These are phyloP conservation scores for Phycodurus eques DNA, from an alignment of 2,113 vertebrate species.

Conservation along the genomic window DNA sequence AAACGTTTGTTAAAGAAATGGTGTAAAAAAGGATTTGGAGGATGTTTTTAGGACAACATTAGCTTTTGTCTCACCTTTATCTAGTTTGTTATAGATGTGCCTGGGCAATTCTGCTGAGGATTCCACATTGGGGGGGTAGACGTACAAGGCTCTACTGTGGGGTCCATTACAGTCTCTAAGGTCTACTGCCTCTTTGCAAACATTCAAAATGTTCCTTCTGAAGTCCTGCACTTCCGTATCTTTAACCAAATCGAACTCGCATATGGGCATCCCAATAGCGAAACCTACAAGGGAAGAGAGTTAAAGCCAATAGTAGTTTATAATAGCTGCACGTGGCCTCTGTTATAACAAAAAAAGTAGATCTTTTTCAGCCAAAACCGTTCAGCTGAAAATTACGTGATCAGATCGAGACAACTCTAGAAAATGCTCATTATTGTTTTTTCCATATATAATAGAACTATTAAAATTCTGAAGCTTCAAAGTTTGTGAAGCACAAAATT, in stretches of 20 bases:
- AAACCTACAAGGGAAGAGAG: slow-evolving; percentile 78
- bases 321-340: too few relatives aligned
- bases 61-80: slow-evolving; percentile 82
- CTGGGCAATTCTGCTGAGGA: slow-evolving; percentile 91
- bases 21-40: not conserved
- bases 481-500: too few relatives aligned
- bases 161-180: slow-evolving; percentile 88
- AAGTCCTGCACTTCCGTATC: slow-evolving; percentile 98
- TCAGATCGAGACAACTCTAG: too few relatives aligned
- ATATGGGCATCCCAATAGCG: slow-evolving; percentile 98
- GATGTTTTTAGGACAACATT: not conserved
- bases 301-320: not conserved
- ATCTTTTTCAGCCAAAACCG: too few relatives aligned
- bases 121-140: slow-evolving; percentile 97
- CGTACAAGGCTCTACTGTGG: slow-evolving; percentile 91
- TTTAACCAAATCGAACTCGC: slow-evolving; percentile 98
- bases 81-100: slow-evolving; percentile 95
- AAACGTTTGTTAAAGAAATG: not conserved
- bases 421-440: too few relatives aligned
- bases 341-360: too few relatives aligned
- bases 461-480: not conserved
- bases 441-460: not conserved
- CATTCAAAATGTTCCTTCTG: slow-evolving; percentile 95
- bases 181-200: slow-evolving; percentile 97
- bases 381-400: too few relatives aligned